Evolutionary conservation across 2,888 invertebrate genomes (phyloP).

Genomic region (Drosophila siamana): DNA sequence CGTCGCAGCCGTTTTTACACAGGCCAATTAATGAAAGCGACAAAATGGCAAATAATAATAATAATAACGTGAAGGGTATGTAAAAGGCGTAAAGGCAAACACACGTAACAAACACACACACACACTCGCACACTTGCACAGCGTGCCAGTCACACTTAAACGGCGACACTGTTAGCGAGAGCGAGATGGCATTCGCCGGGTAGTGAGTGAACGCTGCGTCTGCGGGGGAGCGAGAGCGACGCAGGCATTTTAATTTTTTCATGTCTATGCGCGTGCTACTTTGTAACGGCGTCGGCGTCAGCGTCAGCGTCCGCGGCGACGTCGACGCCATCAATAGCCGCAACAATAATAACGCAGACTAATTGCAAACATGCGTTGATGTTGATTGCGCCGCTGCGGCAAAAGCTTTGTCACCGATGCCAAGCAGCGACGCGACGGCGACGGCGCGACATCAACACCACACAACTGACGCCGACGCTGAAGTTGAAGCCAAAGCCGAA

Average conservation of each 20-base stretch:
- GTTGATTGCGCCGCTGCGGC: conserved; percentile 23
- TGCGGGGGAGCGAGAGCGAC: conserved; percentile 23
- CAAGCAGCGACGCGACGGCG: conserved; percentile 14
- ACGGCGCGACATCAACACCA: conserved; percentile 8
- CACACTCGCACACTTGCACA: conserved; percentile 2
- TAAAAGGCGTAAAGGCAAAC: conserved; percentile 64
- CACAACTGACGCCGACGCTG: background rate
- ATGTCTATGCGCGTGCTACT: conserved; percentile 68
- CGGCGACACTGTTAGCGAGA: conserved; percentile 14
- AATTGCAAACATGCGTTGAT: conserved; percentile 78
- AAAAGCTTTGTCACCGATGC: conserved; percentile 58
- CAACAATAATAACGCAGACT: conserved; percentile 65
- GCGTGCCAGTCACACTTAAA: background rate
- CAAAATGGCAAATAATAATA: conserved; percentile 74
- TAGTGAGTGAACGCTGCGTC: background rate
- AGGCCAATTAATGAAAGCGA: conserved; percentile 76
- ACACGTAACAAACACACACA: conserved; percentile 43
- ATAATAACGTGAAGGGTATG: conserved; percentile 66
- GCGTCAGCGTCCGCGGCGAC: conserved; percentile 7
- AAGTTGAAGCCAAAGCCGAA: background rate
- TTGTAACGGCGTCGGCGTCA: conserved; percentile 43
- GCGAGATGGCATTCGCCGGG: background rate
- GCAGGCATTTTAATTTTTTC: conserved; percentile 29
- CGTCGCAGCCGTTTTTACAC: conserved; percentile 57
- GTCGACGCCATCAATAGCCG: conserved; percentile 19